A percentile compares a stretch with the other conserved stretches of the same genome.
phyloP scores from a whole-genome alignment of 30 jellyfish, hydroid and myxozoan genomes.

The Thelohanellus kitauei region DNA sequence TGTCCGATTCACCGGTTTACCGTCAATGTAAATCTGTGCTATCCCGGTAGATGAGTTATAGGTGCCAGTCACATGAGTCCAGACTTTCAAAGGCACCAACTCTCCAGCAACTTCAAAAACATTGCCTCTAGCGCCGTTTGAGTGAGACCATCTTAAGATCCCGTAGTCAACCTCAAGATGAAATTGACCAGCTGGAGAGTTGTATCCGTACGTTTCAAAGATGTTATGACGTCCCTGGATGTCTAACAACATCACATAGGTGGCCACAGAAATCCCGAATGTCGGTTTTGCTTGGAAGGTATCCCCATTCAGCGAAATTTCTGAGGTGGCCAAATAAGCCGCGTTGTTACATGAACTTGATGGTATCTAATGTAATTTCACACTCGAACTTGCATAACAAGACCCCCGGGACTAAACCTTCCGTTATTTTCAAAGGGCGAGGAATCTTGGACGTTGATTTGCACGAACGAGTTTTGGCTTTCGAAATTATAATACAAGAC shows the following conservation, averaged over 20 bases:
- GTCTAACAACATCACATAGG: constrained; percentile 43
- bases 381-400: not conserved
- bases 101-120: no score
- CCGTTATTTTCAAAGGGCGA: not conserved
- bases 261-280: constrained; percentile 41
- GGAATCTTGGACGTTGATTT: not conserved
- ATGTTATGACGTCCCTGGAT: constrained; percentile 30
- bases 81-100: constrained; percentile 5
- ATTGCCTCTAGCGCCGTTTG: no score
- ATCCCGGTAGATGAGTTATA: constrained; percentile 31
- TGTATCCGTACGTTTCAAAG: constrained; percentile 50
- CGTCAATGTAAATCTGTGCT: constrained; percentile 52
- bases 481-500: not conserved
- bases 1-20: constrained; percentile 41
- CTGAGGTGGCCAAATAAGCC: constrained; percentile 22
- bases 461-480: not conserved
- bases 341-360: constrained; percentile 57
- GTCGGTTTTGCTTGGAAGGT: constrained; percentile 77
- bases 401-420: not conserved
- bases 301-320: constrained; percentile 9
- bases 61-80: constrained; percentile 93
- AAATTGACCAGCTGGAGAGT: constrained; percentile 38
- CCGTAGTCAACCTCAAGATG: constrained; percentile 64
- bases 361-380: no score
- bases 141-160: constrained; percentile 48